Base-by-base conservation (phyloP, 2,888 invertebrate genomes). In the Gari tellinella region DNA sequence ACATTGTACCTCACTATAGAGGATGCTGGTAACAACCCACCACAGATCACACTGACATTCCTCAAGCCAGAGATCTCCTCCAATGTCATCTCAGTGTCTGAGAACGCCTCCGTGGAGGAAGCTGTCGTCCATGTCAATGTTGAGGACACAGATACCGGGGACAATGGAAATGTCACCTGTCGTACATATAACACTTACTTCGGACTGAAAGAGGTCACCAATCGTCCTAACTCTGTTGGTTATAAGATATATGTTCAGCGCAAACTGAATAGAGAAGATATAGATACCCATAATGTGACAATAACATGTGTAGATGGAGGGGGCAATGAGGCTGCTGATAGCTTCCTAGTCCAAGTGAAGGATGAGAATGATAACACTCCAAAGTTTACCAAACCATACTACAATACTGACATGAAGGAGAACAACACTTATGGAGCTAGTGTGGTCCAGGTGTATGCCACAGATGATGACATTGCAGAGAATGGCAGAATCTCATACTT, bases 1-100 rank as follows among this genome's bases (percentile, higher is more conserved):
- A 64, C 72, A 17, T 82, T 86, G 2, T 74, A 70, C 19, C 69
- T 86, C 10, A 79, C 65, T 15, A 95, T 98, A 10, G 96, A 97
- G 88, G 91, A 92, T 72, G 97, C 97, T 92, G 98, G 98, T 92
- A 98, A 98, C 91, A 97, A 98, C 91, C 97, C 98, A 8, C 98
- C 98, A 0, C 94, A 96, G 17, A 72, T 83, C 12, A 66, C 51
- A 21, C 40, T 83, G 21, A 77, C 72, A 17, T 75, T 69, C 51
- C 61, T 82, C 15, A 63, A 67, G 14, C 41, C 72, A 10, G 68
- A 72, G 52, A 76, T 64, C 15, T 62, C 69, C 14, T 41, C 63
- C 21, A 69, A 70, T 61, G 68, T 66, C 14, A 72, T 81, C 3
- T 57, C 62, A 12, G 82, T 90, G 8, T 72, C 78, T 4, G 90